Evolutionary conservation across 2,113 vertebrate genomes (phyloP).

Genomic region (Callorhinus ursinus): DNA sequence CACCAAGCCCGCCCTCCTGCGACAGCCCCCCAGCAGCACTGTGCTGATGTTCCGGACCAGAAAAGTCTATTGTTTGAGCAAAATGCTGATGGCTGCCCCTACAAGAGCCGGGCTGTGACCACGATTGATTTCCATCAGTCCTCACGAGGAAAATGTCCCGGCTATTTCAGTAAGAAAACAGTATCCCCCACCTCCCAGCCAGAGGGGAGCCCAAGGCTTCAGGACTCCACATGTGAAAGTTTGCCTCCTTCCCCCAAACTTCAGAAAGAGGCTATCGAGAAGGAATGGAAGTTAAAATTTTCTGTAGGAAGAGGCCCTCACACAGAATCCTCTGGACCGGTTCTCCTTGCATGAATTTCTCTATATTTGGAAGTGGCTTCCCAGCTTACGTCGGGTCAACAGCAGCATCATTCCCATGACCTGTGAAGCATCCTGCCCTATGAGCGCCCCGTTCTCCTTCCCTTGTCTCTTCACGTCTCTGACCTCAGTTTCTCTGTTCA

Average conservation of each 20-base stretch:
- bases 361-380: background rate
- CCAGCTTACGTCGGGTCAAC: accelerated
- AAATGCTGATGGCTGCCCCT: background rate
- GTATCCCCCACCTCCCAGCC: background rate
- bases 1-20: too few relatives aligned
- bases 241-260: background rate
- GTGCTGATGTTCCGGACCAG: too few relatives aligned
- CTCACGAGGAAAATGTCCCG: background rate
- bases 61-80: background rate
- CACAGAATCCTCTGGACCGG: background rate
- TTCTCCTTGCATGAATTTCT: background rate
- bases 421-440: accelerated
- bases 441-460: background rate
- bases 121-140: accelerated
- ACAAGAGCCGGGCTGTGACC: background rate
- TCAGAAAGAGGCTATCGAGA: background rate
- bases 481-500: background rate
- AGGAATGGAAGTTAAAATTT: background rate
- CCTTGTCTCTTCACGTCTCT: accelerated
- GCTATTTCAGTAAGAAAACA: background rate
- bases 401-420: background rate
- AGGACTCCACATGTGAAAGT: background rate
- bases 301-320: background rate
- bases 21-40: background rate
- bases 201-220: background rate